Conservation (phyloP, 2,797 vertebrate genomes). For the Cephalopachus bancanus region DNA sequence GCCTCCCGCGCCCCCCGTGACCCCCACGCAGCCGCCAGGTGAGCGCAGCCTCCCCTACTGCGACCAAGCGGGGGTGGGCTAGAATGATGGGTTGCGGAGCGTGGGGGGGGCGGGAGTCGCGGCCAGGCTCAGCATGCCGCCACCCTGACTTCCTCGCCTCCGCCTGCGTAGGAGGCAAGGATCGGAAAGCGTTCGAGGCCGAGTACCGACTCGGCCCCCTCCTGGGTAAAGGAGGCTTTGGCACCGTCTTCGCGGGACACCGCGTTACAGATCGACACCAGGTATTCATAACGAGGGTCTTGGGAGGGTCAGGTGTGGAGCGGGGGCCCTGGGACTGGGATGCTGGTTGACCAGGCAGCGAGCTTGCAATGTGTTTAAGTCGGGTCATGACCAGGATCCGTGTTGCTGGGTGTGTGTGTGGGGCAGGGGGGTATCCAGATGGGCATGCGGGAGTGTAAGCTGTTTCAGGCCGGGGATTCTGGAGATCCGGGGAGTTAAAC, state of each 20-base stretch:
- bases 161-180: slow-evolving; percentile 86
- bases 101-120: slow-evolving; percentile 20
- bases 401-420: not conserved
- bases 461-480: slow-evolving; percentile 12
- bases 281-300: slow-evolving; percentile 85
- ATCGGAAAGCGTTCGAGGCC: slow-evolving; percentile 89
- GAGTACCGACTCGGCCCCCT: slow-evolving; percentile 89
- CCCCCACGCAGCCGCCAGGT: slow-evolving; percentile 81
- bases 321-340: not conserved
- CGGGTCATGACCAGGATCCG: slow-evolving; percentile 29
- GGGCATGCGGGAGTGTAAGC: not conserved
- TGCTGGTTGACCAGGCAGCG: not conserved
- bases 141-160: slow-evolving; percentile 79
- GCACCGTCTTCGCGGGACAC: slow-evolving; percentile 92
- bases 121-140: slow-evolving; percentile 29
- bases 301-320: slow-evolving; percentile 66
- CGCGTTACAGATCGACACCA: slow-evolving; percentile 91
- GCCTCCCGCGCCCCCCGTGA: slow-evolving; percentile 68
- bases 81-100: not conserved
- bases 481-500: not conserved
- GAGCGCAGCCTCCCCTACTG: slow-evolving; percentile 52
- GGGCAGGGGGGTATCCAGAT: not conserved
- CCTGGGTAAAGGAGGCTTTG: slow-evolving; percentile 93
- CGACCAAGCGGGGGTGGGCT: slow-evolving; percentile 34
- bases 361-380: slow-evolving; percentile 65